Evolutionary conservation across 2,797 vertebrate species (phyloP).

Genomic region (Sebastes steindachneri): DNA sequence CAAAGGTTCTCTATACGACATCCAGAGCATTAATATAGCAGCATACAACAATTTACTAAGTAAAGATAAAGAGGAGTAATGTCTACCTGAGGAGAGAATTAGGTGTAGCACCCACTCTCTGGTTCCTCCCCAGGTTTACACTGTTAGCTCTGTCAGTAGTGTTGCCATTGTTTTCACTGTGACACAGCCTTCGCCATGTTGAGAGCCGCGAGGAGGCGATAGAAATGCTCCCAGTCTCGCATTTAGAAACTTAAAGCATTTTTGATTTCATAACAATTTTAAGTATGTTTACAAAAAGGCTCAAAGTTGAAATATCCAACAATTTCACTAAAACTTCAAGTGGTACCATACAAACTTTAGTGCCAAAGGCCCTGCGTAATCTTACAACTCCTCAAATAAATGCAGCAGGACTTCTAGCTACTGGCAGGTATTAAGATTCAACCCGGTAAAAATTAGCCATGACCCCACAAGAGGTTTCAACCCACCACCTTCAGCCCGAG

Average conservation of each 20-base stretch:
- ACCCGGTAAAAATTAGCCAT: conserved; percentile 38
- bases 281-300: neutral
- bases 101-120: too few relatives aligned
- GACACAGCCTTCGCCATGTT: too few relatives aligned
- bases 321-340: neutral
- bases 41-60: too few relatives aligned
- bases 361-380: neutral
- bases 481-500: conserved; percentile 8
- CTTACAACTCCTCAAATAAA: conserved; percentile 32
- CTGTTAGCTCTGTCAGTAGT: too few relatives aligned
- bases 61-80: too few relatives aligned
- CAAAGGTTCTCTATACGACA: too few relatives aligned
- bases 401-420: conserved; percentile 31
- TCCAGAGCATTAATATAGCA: too few relatives aligned
- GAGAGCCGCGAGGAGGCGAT: too few relatives aligned
- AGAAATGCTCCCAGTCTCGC: too few relatives aligned
- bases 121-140: too few relatives aligned
- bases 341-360: neutral
- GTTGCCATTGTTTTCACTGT: too few relatives aligned
- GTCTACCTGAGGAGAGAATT: too few relatives aligned
- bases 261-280: neutral
- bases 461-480: conserved; percentile 33
- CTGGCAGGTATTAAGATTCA: conserved; percentile 37
- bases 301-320: neutral
- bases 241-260: neutral